Percentiles rank a stretch among this genome's conserved stretches.
Conservation (phyloP, 2,888 invertebrate genomes). For the Leptogaster cylindrica region DNA sequence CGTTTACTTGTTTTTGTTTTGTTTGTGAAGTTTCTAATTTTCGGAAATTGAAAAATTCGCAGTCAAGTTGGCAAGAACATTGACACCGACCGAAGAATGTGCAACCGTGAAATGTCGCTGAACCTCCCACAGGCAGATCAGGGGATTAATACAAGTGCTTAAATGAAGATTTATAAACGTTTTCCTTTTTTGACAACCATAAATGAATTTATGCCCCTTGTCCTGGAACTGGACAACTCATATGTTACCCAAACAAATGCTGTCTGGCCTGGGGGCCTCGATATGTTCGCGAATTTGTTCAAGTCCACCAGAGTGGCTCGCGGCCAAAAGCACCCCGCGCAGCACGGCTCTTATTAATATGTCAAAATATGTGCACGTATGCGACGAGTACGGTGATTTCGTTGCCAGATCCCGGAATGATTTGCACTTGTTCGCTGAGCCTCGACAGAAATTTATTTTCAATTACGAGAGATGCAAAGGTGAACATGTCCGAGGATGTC, state of each 20-base stretch:
- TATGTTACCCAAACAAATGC: constrained; percentile 37
- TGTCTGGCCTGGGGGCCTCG: constrained; percentile 34
- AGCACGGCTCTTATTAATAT: constrained; percentile 43
- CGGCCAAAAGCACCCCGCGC: constrained; percentile 23
- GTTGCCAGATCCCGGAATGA: not conserved
- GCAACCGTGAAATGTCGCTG: constrained; percentile 13
- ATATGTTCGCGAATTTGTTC: constrained; percentile 44
- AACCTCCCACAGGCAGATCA: constrained; percentile 44
- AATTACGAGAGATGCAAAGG: constrained; percentile 24
- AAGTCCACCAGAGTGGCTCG: constrained; percentile 5
- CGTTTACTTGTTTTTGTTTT: no score
- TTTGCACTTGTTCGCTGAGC: constrained; percentile 23
- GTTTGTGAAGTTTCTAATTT: no score
- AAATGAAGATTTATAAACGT: constrained; percentile 48
- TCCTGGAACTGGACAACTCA: constrained; percentile 46
- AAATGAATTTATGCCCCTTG: constrained; percentile 47
- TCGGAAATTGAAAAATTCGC: no score
- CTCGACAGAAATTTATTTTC: constrained; percentile 32
- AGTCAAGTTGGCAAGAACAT: not conserved
- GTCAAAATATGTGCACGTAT: constrained; percentile 34
- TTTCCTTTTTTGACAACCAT: constrained; percentile 47
- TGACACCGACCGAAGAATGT: not conserved
- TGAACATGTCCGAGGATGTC: constrained; percentile 4
- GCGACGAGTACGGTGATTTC: not conserved
- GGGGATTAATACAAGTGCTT: constrained; percentile 47